Evolutionary conservation across 2,888 invertebrate species (phyloP).

Genomic region (Aphelenchoides bicaudatus): DNA sequence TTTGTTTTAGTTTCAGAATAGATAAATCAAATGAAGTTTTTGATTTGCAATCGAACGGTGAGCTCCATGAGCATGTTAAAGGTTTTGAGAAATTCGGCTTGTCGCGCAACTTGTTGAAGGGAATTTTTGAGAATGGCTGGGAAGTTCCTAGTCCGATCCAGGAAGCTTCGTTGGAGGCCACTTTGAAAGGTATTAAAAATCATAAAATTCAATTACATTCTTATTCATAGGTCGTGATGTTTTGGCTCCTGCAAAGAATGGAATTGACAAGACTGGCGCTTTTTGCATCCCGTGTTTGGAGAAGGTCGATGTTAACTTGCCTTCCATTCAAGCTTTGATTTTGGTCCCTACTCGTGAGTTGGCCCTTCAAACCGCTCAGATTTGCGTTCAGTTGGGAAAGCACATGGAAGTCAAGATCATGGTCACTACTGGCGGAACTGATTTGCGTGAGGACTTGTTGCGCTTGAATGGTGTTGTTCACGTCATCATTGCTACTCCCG

Average conservation of each 20-base stretch:
- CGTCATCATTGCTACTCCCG: constrained; percentile 97
- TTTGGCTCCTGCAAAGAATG: constrained; percentile 96
- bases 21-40: too few species aligned
- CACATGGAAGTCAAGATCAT: constrained; percentile 94
- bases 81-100: constrained; percentile 99
- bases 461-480: constrained; percentile 93
- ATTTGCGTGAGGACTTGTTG: constrained; percentile 91
- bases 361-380: constrained; percentile 97
- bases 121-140: constrained; percentile 95
- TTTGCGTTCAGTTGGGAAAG: constrained; percentile 96
- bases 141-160: constrained; percentile 99
- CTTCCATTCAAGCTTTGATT: constrained; percentile 87
- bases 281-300: constrained; percentile 97
- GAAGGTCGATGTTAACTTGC: constrained; percentile 74
- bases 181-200: constrained; percentile 78
- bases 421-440: constrained; percentile 98
- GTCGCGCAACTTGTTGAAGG: constrained; percentile 94
- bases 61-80: too few species aligned
- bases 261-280: constrained; percentile 98
- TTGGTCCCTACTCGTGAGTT: constrained; percentile 97
- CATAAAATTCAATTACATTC: not conserved
- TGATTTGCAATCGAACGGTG: too few species aligned
- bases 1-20: too few species aligned
- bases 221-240: constrained; percentile 70
- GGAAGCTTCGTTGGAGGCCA: constrained; percentile 97